A percentile compares a stretch with the other conserved stretches of the same genome.
phyloP scores from a whole-genome alignment of 2,113 vertebrate species.

The Phalacrocorax brasilianus region DNA sequence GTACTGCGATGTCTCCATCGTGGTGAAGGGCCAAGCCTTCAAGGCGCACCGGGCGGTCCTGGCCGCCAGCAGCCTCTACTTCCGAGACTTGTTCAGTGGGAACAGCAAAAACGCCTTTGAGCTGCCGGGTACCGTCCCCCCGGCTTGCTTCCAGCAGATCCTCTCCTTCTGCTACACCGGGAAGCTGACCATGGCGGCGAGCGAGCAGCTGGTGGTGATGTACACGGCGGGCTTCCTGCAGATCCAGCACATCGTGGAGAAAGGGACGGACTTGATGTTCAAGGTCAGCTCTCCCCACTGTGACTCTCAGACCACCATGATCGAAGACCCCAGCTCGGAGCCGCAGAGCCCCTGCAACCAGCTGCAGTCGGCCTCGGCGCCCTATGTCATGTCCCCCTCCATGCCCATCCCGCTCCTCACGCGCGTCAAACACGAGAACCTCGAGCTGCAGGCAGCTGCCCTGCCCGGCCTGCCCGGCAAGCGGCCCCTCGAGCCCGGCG shows the following conservation, averaged over 20 bases:
- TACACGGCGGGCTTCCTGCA: slow-evolving; percentile 99
- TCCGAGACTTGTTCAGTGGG: slow-evolving; percentile 95
- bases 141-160: slow-evolving; percentile 97
- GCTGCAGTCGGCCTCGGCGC: slow-evolving; percentile 74
- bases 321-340: slow-evolving; percentile 91
- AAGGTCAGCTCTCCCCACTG: slow-evolving; percentile 98
- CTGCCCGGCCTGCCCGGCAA: slow-evolving; percentile 68
- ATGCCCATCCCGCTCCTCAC: slow-evolving; percentile 82
- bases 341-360: slow-evolving; percentile 93
- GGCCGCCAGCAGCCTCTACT: slow-evolving; percentile 97
- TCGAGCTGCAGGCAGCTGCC: slow-evolving; percentile 75
- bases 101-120: slow-evolving; percentile 96
- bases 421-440: slow-evolving; percentile 89
- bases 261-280: slow-evolving; percentile 96
- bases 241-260: slow-evolving; percentile 98
- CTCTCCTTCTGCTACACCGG: slow-evolving; percentile 98
- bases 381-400: slow-evolving; percentile 84
- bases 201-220: slow-evolving; percentile 99
- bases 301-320: slow-evolving; percentile 93
- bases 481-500: slow-evolving; percentile 56
- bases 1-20: slow-evolving; percentile 97
- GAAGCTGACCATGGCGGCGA: slow-evolving; percentile 96
- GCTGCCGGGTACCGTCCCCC: slow-evolving; percentile 93
- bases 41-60: slow-evolving; percentile 95
- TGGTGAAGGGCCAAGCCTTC: slow-evolving; percentile 97